phyloP scores from a whole-genome alignment of 2,888 invertebrate species.

The Stratiomys singularior region DNA sequence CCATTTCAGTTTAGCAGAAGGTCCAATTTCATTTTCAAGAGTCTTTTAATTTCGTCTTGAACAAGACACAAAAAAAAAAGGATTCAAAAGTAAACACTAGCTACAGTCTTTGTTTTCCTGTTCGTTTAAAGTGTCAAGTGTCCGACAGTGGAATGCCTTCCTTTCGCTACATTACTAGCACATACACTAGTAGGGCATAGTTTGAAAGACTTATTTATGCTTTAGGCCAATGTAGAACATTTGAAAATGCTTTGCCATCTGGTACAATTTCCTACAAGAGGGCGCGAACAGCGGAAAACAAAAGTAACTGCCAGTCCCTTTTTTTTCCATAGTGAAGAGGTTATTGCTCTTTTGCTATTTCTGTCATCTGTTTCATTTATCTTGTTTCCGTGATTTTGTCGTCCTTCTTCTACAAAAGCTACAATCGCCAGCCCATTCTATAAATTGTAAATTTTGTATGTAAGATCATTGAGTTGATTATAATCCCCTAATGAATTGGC shows the following conservation, averaged over 20 bases:
- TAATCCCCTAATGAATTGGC: slow-evolving; percentile 14
- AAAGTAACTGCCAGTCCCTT: too few relatives aligned
- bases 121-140: slow-evolving; percentile 22
- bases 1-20: neutral
- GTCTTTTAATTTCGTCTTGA: neutral
- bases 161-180: neutral
- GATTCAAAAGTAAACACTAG: neutral
- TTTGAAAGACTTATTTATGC: slow-evolving; percentile 10
- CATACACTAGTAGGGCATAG: neutral
- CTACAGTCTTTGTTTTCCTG: neutral
- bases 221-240: slow-evolving; percentile 12
- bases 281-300: too few relatives aligned
- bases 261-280: slow-evolving; percentile 17
- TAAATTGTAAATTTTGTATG: neutral
- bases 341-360: slow-evolving; percentile 34
- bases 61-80: slow-evolving; percentile 4
- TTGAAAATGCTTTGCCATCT: slow-evolving; percentile 40
- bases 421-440: neutral
- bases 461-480: neutral
- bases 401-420: neutral
- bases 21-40: neutral
- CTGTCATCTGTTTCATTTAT: too few relatives aligned
- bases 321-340: neutral
- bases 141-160: neutral
- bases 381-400: neutral